These are phyloP conservation scores for Drosophila persimilis DNA, from an alignment of 1,140 invertebrate species.

Conservation along the genomic window DNA sequence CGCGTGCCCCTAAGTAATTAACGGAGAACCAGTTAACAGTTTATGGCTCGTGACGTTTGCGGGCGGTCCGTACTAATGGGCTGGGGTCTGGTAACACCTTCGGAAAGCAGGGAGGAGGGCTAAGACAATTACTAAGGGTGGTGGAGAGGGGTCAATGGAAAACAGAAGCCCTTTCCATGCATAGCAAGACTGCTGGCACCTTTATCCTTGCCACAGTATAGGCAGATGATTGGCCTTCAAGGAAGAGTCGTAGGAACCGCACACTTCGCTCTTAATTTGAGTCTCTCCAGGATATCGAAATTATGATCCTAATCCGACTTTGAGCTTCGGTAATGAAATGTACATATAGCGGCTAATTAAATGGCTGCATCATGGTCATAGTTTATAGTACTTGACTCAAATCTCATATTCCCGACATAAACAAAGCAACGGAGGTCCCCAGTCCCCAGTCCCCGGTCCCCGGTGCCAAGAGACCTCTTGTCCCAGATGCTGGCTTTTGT, in stretches of 20 bases:
- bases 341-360: constrained; percentile 39
- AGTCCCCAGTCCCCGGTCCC: constrained; percentile 3
- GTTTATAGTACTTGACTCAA: constrained; percentile 15
- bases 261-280: too few relatives aligned
- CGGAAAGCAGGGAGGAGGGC: too few relatives aligned
- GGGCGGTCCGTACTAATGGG: constrained; percentile 17
- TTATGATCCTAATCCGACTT: too few relatives aligned
- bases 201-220: too few relatives aligned
- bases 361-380: constrained; percentile 23
- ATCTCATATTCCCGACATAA: constrained; percentile 50
- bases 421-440: constrained; percentile 48
- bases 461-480: constrained; percentile 24
- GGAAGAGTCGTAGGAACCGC: too few relatives aligned
- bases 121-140: too few relatives aligned
- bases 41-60: constrained; percentile 67
- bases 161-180: too few relatives aligned
- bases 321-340: too few relatives aligned
- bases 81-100: background rate
- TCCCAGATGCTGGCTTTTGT: constrained; percentile 53
- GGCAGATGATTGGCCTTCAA: too few relatives aligned
- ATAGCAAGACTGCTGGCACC: too few relatives aligned
- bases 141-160: too few relatives aligned
- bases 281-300: too few relatives aligned
- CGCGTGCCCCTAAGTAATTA: constrained; percentile 72
- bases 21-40: constrained; percentile 57